Conservation (phyloP, 2,888 invertebrate species). For the Philonicus albiceps region DNA sequence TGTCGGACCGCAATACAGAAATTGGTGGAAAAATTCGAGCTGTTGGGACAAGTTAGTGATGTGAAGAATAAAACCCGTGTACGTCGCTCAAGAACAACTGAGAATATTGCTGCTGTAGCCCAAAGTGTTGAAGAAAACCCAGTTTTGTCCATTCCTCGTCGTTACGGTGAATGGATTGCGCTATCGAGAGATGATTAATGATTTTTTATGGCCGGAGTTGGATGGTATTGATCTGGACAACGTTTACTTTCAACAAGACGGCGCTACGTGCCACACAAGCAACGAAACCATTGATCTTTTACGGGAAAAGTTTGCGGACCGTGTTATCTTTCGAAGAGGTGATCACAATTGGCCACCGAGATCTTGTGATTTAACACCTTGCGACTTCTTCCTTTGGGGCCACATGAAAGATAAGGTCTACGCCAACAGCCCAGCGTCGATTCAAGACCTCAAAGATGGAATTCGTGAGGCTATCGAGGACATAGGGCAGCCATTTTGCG, state of each 20-base stretch:
- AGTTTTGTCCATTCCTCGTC: no score
- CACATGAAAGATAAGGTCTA: constrained; percentile 19
- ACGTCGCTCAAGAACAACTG: no score
- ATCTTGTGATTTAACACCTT: background rate
- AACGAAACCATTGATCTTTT: background rate
- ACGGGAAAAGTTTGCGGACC: constrained; percentile 15
- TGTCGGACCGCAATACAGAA: no score
- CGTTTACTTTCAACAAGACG: background rate
- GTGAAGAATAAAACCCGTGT: no score
- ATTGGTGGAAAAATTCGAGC: no score
- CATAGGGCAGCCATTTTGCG: background rate
- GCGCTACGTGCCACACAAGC: constrained; percentile 4
- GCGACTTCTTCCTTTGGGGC: constrained; percentile 30
- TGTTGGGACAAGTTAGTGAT: no score
- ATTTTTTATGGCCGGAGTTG: no score
- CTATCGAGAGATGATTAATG: no score
- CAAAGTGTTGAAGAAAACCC: no score
- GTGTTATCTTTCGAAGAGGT: constrained; percentile 33
- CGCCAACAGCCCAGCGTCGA: constrained; percentile 20
- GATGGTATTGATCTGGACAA: background rate
- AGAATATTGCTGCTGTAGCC: no score
- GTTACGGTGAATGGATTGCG: constrained; percentile 25
- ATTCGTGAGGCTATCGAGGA: background rate
- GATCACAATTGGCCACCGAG: constrained; percentile 41
- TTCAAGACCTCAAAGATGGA: background rate